Percentiles rank a stretch among this genome's conserved stretches.
These are phyloP conservation scores for Hycleus phaleratus DNA, from an alignment of 1,140 invertebrate species.

Conservation along the genomic window DNA sequence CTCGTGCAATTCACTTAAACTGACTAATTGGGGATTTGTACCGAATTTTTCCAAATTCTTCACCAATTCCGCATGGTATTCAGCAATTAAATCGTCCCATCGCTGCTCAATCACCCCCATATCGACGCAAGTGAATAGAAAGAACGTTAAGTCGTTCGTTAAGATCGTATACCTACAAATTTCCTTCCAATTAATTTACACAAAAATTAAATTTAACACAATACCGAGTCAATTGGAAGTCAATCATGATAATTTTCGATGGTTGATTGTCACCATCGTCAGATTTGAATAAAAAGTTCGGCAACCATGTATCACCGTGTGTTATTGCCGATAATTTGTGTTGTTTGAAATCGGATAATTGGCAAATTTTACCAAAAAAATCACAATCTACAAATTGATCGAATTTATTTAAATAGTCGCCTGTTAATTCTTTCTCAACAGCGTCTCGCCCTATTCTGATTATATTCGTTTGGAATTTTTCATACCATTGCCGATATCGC, in stretches of 20 bases:
- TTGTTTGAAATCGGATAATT: constrained; percentile 31
- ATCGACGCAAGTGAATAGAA: constrained; percentile 46
- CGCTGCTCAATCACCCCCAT: constrained; percentile 39
- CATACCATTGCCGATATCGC: constrained; percentile 54
- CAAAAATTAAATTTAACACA: neutral
- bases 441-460: constrained; percentile 52
- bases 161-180: constrained; percentile 43
- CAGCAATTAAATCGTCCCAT: constrained; percentile 40
- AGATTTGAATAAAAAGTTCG: constrained; percentile 59
- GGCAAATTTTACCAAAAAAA: constrained; percentile 16
- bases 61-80: constrained; percentile 43
- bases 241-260: constrained; percentile 53
- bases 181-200: neutral
- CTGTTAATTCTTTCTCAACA: constrained; percentile 53
- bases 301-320: constrained; percentile 67
- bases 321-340: constrained; percentile 49
- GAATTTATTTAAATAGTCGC: constrained; percentile 49
- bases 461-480: constrained; percentile 48
- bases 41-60: constrained; percentile 30
- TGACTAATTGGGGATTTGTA: constrained; percentile 21
- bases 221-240: constrained; percentile 59
- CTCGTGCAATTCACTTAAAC: constrained; percentile 16
- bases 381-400: constrained; percentile 47
- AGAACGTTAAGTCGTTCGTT: constrained; percentile 46
- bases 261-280: constrained; percentile 35